These are phyloP conservation scores for Drosophila anomalata DNA, from an alignment of 2,888 invertebrate genomes.

Conservation along the genomic window DNA sequence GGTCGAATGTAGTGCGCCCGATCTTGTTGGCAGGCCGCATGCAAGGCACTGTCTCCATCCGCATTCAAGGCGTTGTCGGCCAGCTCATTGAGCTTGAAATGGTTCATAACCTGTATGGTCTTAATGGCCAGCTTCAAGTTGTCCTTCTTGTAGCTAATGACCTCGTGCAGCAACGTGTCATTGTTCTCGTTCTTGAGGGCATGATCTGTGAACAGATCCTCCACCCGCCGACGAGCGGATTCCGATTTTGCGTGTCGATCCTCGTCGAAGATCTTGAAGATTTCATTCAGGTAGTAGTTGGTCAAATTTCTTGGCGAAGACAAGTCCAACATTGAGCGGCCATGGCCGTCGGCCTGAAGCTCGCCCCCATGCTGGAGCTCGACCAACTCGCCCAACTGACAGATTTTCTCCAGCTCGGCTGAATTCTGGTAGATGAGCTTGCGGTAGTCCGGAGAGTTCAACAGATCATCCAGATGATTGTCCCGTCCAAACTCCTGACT, in stretches of 20 bases:
- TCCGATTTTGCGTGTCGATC: conserved; percentile 26
- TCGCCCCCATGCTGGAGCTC: background rate
- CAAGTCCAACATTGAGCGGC: conserved; percentile 17
- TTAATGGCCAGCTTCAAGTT: conserved; percentile 72
- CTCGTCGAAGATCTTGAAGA: conserved; percentile 54
- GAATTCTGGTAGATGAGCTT: conserved; percentile 49
- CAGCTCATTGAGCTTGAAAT: conserved; percentile 81
- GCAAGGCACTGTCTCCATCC: conserved; percentile 85
- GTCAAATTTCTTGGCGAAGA: conserved; percentile 14
- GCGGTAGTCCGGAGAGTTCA: conserved; percentile 47
- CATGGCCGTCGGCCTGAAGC: conserved; percentile 55
- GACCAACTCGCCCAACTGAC: conserved; percentile 28
- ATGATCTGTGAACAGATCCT: conserved; percentile 67
- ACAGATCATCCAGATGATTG: conserved; percentile 47
- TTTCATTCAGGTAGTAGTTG: conserved; percentile 42
- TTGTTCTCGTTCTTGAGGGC: conserved; percentile 63
- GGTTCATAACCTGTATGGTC: conserved; percentile 79
- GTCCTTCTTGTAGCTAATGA: conserved; percentile 70
- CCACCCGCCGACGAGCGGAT: conserved; percentile 40
- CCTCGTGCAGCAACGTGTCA: conserved; percentile 81
- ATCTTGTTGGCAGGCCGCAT: conserved; percentile 84
- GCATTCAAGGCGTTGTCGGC: conserved; percentile 83
- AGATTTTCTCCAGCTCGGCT: conserved; percentile 51
- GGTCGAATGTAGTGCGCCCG: conserved; percentile 79
- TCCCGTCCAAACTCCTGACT: conserved; percentile 75